These are phyloP conservation scores for Festucalex cinctus DNA, from an alignment of 2,113 vertebrate species.

Conservation along the genomic window DNA sequence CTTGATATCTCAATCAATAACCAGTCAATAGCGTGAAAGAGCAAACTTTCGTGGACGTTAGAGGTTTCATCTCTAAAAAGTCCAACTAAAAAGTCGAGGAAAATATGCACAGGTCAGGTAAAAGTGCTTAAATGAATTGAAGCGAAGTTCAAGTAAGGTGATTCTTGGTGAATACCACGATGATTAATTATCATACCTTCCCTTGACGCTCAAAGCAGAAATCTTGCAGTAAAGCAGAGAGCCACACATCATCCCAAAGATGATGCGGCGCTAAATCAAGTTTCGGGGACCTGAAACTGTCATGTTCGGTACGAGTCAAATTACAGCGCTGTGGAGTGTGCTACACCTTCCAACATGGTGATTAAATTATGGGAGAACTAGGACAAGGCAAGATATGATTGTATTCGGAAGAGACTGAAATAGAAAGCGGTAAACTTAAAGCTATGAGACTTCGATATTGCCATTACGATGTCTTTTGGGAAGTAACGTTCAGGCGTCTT, in stretches of 20 bases:
- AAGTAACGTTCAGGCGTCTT: not conserved
- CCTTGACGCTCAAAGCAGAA: not conserved
- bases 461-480: not conserved
- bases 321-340: conserved; percentile 12
- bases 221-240: not conserved
- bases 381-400: conserved; percentile 16
- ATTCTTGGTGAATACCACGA: not conserved
- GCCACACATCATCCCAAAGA: conserved; percentile 2
- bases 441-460: not conserved
- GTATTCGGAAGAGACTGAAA: conserved; percentile 25
- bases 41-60: not conserved
- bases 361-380: conserved; percentile 27
- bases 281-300: conserved; percentile 39
- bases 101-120: not conserved
- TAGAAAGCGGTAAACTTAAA: conserved; percentile 1
- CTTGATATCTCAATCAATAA: not conserved
- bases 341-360: conserved; percentile 23
- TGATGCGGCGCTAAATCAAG: conserved; percentile 27
- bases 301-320: conserved; percentile 26
- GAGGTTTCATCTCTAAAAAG: not conserved
- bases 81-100: not conserved
- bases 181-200: not conserved
- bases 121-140: not conserved
- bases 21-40: not conserved
- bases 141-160: not conserved